phyloP scores from a whole-genome alignment of 2,113 vertebrate genomes.

The Eonycteris spelaea region DNA sequence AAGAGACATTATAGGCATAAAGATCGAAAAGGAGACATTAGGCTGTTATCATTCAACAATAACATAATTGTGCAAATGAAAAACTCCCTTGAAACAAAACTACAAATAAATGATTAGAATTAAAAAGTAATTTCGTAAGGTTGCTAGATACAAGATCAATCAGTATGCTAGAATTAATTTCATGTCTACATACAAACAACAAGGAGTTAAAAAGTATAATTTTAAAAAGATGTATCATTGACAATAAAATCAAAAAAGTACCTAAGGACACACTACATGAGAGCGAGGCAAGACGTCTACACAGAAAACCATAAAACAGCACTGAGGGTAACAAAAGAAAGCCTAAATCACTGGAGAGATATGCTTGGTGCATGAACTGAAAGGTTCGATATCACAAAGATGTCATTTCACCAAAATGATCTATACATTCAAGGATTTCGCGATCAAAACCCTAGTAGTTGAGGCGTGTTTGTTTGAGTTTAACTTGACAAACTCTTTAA shows the following conservation, averaged over 20 bases:
- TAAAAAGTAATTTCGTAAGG: constrained; percentile 3
- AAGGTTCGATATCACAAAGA: background rate
- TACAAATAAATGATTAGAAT: background rate
- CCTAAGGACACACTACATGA: background rate
- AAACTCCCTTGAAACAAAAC: background rate
- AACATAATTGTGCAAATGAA: background rate
- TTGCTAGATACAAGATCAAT: background rate
- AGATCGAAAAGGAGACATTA: constrained; percentile 19
- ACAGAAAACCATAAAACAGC: constrained; percentile 4
- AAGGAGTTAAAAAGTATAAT: background rate
- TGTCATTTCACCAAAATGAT: background rate
- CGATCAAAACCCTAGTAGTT: background rate
- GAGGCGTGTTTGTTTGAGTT: background rate
- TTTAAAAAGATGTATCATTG: background rate
- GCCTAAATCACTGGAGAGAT: background rate
- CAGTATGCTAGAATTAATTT: background rate
- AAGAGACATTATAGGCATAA: background rate
- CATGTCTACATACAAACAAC: background rate
- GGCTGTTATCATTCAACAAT: background rate
- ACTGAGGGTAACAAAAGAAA: background rate
- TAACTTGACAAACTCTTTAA: constrained; percentile 18
- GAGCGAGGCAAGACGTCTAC: background rate
- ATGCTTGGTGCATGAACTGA: background rate
- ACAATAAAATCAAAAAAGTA: background rate
- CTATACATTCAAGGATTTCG: background rate